Evolutionary conservation across 2,888 invertebrate genomes (phyloP).

Genomic region (Cyaniris semiargus): DNA sequence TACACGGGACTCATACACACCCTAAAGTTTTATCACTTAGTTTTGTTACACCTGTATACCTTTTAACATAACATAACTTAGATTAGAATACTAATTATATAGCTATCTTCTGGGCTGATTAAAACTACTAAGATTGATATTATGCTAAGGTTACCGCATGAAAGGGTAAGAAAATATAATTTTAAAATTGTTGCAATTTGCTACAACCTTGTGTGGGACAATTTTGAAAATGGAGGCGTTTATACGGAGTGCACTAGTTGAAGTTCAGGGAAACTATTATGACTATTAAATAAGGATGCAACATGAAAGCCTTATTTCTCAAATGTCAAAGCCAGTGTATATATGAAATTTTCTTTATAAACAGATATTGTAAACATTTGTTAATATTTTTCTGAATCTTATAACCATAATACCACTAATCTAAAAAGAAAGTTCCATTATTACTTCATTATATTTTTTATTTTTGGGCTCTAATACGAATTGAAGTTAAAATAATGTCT

Average conservation of each 20-base stretch:
- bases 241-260: constrained; percentile 18
- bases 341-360: constrained; percentile 15
- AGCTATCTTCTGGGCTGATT: too few relatives aligned
- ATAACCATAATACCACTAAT: background rate
- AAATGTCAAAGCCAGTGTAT: constrained; percentile 42
- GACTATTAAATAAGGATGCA: constrained; percentile 36
- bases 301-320: constrained; percentile 39
- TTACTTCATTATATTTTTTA: background rate
- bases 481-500: background rate
- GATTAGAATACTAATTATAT: too few relatives aligned
- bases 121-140: too few relatives aligned
- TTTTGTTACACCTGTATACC: too few relatives aligned
- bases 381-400: too few relatives aligned
- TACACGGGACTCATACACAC: too few relatives aligned
- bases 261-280: constrained; percentile 42
- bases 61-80: too few relatives aligned
- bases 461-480: background rate
- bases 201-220: background rate
- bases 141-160: too few relatives aligned
- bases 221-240: background rate
- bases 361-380: constrained; percentile 32
- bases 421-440: background rate
- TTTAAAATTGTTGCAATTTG: constrained; percentile 1
- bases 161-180: background rate
- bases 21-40: too few relatives aligned